Conservation (phyloP, 2,888 invertebrate genomes). For the Blomia tropicalis region DNA sequence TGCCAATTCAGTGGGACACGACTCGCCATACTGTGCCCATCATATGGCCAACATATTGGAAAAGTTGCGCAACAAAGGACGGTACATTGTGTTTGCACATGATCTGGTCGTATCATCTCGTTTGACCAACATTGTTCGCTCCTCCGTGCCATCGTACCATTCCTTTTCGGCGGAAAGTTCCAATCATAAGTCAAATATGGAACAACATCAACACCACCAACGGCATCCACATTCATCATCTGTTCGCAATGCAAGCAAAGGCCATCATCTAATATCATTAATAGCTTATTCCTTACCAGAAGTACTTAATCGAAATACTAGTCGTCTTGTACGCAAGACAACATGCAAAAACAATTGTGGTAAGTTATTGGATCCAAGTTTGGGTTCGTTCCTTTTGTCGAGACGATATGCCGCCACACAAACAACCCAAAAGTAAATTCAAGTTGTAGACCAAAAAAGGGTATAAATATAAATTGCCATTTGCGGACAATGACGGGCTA, state of each 20-base stretch:
- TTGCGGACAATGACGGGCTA: too few species aligned
- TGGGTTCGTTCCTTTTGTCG: too few species aligned
- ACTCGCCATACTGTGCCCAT: constrained; percentile 24
- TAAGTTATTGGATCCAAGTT: too few species aligned
- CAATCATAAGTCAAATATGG: not conserved
- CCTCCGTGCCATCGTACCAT: not conserved
- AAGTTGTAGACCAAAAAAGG: too few species aligned
- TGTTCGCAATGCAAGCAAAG: not conserved
- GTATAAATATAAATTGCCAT: too few species aligned
- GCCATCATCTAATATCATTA: constrained; percentile 22
- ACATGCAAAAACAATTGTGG: constrained; percentile 24
- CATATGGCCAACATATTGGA: constrained; percentile 17
- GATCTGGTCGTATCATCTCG: not conserved
- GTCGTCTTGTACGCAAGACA: constrained; percentile 25
- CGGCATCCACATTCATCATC: not conserved
- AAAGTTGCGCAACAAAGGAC: constrained; percentile 16
- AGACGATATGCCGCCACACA: too few species aligned
- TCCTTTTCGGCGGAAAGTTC: constrained; percentile 10
- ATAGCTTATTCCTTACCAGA: constrained; percentile 24
- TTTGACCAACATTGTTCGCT: constrained; percentile 5
- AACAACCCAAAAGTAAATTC: too few species aligned
- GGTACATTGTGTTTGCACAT: constrained; percentile 25
- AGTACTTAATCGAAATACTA: constrained; percentile 17
- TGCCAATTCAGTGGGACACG: not conserved
- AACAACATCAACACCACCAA: constrained; percentile 1